Evolutionary conservation across 2,113 vertebrate genomes (phyloP).

Genomic region (Gobio gobio): DNA sequence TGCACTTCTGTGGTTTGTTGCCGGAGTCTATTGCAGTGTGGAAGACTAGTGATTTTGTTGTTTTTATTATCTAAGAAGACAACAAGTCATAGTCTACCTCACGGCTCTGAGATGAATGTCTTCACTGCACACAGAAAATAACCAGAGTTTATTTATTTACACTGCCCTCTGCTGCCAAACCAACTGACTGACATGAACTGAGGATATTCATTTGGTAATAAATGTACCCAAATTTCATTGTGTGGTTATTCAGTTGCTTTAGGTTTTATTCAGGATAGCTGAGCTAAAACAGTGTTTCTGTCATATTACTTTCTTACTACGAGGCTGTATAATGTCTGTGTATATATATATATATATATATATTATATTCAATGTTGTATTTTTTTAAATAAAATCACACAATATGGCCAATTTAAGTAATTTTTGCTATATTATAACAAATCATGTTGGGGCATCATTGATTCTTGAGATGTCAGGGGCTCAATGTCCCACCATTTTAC

Average conservation of each 20-base stretch:
- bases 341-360: too few species aligned
- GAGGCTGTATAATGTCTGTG: too few species aligned
- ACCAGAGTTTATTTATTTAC: slow-evolving; percentile 38
- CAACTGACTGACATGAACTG: not conserved
- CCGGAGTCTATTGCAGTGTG: slow-evolving; percentile 66
- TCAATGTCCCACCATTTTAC: not conserved
- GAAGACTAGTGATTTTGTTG: slow-evolving; percentile 87
- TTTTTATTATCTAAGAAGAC: slow-evolving; percentile 67
- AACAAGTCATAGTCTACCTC: slow-evolving; percentile 79
- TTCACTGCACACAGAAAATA: not conserved
- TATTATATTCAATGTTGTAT: too few species aligned
- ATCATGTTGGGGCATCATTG: too few species aligned
- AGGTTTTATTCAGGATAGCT: not conserved
- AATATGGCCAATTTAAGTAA: too few species aligned
- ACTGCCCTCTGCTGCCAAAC: slow-evolving; percentile 56
- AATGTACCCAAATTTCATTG: not conserved
- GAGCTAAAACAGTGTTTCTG: not conserved
- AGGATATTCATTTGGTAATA: not conserved
- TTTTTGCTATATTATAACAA: too few species aligned
- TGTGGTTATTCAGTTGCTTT: not conserved
- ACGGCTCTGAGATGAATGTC: slow-evolving; percentile 66
- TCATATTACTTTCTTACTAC: not conserved
- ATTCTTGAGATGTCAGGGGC: too few species aligned
- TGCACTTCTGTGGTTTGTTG: not conserved
- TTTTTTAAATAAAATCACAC: too few species aligned